phyloP scores from a whole-genome alignment of 2,888 invertebrate genomes.

The Drosophila sordidapex region DNA sequence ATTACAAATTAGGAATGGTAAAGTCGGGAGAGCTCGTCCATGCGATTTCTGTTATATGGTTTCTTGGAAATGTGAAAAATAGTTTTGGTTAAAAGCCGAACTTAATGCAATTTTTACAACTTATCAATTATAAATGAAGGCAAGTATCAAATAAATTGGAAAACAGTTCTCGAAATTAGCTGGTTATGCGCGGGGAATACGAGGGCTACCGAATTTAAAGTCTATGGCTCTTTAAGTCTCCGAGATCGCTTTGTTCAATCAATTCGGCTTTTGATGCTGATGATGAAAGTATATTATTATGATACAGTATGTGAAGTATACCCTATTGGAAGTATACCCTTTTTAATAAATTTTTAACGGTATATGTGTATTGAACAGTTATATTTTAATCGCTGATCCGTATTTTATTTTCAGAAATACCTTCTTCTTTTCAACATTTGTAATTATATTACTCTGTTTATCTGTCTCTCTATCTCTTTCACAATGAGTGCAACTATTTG shows the following conservation, averaged over 20 bases:
- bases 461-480: background rate
- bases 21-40: background rate
- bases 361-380: background rate
- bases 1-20: no score
- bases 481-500: background rate
- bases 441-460: background rate
- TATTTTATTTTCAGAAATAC: background rate
- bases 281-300: background rate
- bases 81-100: no score
- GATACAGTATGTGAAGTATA: background rate
- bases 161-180: background rate
- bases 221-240: background rate
- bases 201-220: background rate
- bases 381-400: background rate
- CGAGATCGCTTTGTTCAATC: background rate
- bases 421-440: background rate
- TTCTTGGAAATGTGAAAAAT: background rate
- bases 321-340: fast-evolving
- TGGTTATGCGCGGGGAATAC: background rate
- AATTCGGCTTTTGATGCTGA: background rate
- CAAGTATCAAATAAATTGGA: background rate
- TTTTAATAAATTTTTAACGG: fast-evolving
- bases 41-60: background rate
- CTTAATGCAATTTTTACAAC: background rate
- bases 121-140: background rate